Base-by-base conservation (phyloP, 1,140 invertebrate species). In the Aphelenchoides fujianensis region DNA sequence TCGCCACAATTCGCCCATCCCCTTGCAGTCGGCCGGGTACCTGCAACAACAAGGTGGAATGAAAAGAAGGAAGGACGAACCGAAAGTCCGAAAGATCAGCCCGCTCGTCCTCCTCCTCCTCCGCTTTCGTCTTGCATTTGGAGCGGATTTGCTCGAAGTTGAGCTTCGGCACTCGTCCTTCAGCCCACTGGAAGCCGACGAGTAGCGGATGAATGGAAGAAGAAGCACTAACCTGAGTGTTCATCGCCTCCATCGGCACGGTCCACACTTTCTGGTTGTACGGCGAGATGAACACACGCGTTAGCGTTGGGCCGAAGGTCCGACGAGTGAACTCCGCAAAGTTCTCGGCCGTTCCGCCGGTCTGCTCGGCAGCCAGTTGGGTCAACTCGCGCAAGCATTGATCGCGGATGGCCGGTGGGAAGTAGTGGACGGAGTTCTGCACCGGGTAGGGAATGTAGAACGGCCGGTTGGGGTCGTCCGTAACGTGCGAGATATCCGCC, bases 261-360 rank as follows among this genome's bases (percentile, higher is more conserved):
- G n/a, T n/a, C n/a, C n/a, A n/a, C n/a, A n/a, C 74, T 59, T 77
- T 77, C 67, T 75, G 55, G 53, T 77, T 77, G 35, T 77, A 77
- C 2, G 75, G 75, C 0, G 72, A 53, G 53, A 77, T 76, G 41
- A 77, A 77, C 12, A 79, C 61, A 28, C 62, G 31, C 37, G 77
- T 71, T 16, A 77, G 53, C 12, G 75, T 78, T 53, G 36, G 23
- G 1, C 75, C 75, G 61, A 77, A 77, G 52, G 52, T 48, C 9
- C 61, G 23, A 19, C 32, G 27, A 16, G 76, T 52, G 67, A 77
- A 77, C 16, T 69, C 30, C 23, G 52, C 76, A 59, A 77, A 77
- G 55, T 78, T 78, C 28, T 68, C 68, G 28, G 34, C 31, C 28
- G 55, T 71, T 41, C 31, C 31, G 31, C 52, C 59, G 31, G n/a